Evolutionary conservation across 2,888 invertebrate genomes (phyloP).

Genomic region (Andricus curvator): DNA sequence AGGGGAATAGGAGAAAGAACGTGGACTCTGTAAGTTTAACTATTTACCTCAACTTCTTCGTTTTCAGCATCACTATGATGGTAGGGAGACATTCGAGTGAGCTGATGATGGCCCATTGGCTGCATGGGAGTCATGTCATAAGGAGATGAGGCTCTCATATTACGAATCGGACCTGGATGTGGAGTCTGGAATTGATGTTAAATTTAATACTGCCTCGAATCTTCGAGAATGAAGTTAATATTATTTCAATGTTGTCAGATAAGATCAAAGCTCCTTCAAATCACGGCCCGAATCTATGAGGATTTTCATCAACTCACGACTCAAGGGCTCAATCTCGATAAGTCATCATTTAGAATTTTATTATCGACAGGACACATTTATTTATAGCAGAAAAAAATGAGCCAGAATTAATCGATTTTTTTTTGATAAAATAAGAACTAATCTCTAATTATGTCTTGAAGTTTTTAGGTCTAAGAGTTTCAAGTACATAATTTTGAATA

Average conservation of each 20-base stretch:
- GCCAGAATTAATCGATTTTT: too few relatives aligned
- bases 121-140: constrained; percentile 67
- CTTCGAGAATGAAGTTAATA: not conserved
- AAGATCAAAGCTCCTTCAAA: constrained; percentile 36
- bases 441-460: too few relatives aligned
- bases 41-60: constrained; percentile 73
- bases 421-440: too few relatives aligned
- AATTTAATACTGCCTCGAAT: not conserved
- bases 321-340: constrained; percentile 56
- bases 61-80: constrained; percentile 67
- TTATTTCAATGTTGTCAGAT: constrained; percentile 14
- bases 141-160: constrained; percentile 74
- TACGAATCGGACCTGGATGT: constrained; percentile 61
- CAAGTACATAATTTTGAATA: too few relatives aligned
- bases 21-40: too few relatives aligned
- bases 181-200: constrained; percentile 57
- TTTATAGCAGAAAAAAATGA: not conserved
- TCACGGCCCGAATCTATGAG: constrained; percentile 53
- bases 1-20: too few relatives aligned
- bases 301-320: constrained; percentile 56
- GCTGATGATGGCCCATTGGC: constrained; percentile 62
- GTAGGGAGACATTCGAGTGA: constrained; percentile 65
- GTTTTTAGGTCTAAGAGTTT: too few relatives aligned
- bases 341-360: constrained; percentile 46
- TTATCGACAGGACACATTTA: constrained; percentile 15